These are phyloP conservation scores for Dipodomys merriami DNA, from an alignment of 2,113 vertebrate genomes.

Conservation along the genomic window DNA sequence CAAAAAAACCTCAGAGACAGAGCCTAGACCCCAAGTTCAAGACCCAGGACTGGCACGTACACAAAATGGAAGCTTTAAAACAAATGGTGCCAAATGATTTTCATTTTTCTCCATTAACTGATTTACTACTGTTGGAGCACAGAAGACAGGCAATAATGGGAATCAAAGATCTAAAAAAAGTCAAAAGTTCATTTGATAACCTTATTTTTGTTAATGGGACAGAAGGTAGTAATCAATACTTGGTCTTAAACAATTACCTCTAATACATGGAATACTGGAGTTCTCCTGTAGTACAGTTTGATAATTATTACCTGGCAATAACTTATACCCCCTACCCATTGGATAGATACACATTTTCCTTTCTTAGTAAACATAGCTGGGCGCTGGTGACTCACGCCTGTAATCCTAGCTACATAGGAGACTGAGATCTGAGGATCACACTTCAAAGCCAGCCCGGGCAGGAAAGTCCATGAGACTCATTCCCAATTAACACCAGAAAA, in stretches of 20 bases:
- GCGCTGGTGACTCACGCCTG: too few relatives aligned
- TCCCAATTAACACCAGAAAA: too few relatives aligned
- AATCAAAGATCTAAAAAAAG: slow-evolving; percentile 12
- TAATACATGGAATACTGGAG: background rate
- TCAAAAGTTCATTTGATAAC: background rate
- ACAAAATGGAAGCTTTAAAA: background rate
- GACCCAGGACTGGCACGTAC: too few relatives aligned
- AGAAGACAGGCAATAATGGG: background rate
- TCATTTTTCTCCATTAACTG: slow-evolving; percentile 57
- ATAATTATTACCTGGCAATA: background rate
- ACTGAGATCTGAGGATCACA: too few relatives aligned
- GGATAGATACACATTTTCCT: background rate
- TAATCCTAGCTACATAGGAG: too few relatives aligned
- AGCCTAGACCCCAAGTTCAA: too few relatives aligned
- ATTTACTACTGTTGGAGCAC: background rate
- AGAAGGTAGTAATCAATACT: background rate
- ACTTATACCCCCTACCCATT: background rate
- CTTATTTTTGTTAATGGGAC: slow-evolving; percentile 29
- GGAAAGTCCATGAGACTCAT: too few relatives aligned
- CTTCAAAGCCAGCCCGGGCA: too few relatives aligned
- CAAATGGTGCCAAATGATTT: slow-evolving; percentile 46
- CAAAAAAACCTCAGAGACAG: too few relatives aligned
- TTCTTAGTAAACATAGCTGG: too few relatives aligned
- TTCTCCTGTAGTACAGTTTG: background rate
- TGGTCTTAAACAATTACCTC: background rate